phyloP scores from a whole-genome alignment of 2,888 invertebrate species.

The Venustoraphidia nigricollis region DNA sequence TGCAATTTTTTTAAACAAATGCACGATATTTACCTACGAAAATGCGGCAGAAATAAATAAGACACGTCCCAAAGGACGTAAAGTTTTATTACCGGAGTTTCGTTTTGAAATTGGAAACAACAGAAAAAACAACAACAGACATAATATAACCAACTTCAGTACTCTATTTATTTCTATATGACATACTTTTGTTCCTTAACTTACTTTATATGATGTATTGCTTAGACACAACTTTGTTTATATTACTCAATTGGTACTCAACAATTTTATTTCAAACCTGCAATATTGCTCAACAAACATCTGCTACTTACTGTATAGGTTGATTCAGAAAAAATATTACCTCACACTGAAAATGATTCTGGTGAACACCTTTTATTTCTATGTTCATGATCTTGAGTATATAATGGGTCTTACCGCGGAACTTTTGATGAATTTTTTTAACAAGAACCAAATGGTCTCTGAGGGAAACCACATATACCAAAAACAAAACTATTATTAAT shows the following conservation, averaged over 20 bases:
- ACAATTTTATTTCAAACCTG: background rate
- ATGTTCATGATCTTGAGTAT: too few relatives aligned
- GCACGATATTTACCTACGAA: too few relatives aligned
- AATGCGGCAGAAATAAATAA: background rate
- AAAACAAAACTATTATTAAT: too few relatives aligned
- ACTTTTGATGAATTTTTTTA: too few relatives aligned
- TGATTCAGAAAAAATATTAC: too few relatives aligned
- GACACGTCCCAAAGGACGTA: background rate
- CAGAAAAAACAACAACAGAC: background rate
- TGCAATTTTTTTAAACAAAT: too few relatives aligned
- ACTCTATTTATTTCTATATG: background rate
- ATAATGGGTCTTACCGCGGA: too few relatives aligned
- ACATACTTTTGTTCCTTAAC: background rate
- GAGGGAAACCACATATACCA: too few relatives aligned
- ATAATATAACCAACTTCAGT: background rate
- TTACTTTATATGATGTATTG: background rate
- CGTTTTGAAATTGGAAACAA: background rate
- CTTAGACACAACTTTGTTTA: background rate
- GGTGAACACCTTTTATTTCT: too few relatives aligned
- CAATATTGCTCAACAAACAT: constrained; percentile 8
- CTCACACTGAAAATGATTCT: too few relatives aligned
- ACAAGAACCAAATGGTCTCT: too few relatives aligned
- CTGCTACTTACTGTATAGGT: too few relatives aligned
- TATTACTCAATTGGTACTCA: background rate
- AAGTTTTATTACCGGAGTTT: constrained; percentile 1